Conservation (phyloP, 2,113 vertebrate genomes). For the Gymnogyps californianus region DNA sequence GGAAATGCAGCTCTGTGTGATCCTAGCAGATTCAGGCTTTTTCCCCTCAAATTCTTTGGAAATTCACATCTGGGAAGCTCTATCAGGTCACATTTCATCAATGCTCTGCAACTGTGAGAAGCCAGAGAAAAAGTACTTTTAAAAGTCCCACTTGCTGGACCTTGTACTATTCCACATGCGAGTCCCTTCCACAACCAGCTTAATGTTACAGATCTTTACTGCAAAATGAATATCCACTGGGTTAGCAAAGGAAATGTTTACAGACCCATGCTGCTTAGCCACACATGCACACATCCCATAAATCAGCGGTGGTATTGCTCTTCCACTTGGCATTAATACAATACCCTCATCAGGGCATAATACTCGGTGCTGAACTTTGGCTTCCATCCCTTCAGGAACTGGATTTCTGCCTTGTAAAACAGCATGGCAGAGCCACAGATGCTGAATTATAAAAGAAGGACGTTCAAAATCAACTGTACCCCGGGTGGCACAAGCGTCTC, state of each 20-base stretch:
- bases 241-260: not conserved
- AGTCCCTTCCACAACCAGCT: not conserved
- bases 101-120: not conserved
- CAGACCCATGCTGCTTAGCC: not conserved
- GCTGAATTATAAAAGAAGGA: not conserved
- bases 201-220: not conserved
- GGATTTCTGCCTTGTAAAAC: not conserved
- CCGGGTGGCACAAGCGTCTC: not conserved
- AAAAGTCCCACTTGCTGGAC: not conserved
- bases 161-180: not conserved
- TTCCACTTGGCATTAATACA: not conserved
- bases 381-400: not conserved
- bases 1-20: not conserved
- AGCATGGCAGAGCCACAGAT: not conserved
- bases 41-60: not conserved
- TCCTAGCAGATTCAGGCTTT: not conserved
- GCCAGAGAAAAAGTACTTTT: not conserved
- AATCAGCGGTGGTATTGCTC: not conserved
- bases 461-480: fast-evolving
- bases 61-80: not conserved
- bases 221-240: not conserved
- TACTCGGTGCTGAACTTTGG: not conserved
- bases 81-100: not conserved
- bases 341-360: not conserved
- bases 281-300: not conserved